A percentile compares a stretch with the other conserved stretches of the same genome.
These are phyloP conservation scores for Halichondria panicea DNA, from an alignment of 37 sponge, comb jelly and placozoan genomes.

Conservation along the genomic window DNA sequence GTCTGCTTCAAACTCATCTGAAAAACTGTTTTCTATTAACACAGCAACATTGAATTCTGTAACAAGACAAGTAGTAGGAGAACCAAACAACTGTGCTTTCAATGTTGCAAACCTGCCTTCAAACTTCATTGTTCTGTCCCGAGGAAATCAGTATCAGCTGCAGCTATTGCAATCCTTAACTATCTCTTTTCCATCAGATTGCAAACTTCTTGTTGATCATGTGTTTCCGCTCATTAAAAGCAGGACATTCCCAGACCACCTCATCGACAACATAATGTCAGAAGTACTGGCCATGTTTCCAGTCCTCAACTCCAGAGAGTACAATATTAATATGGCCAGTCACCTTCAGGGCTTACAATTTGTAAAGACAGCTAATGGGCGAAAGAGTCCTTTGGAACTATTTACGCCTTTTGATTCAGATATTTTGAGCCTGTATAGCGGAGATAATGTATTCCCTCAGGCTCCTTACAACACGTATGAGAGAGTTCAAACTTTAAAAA, in stretches of 20 bases:
- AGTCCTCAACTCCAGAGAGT: too few relatives aligned
- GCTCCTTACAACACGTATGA: constrained; percentile 11
- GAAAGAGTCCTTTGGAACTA: background rate
- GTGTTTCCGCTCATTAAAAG: constrained; percentile 21
- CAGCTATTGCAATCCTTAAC: constrained; percentile 9
- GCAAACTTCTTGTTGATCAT: too few relatives aligned
- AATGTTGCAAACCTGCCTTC: constrained; percentile 12
- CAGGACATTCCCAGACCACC: background rate
- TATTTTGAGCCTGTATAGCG: constrained; percentile 13
- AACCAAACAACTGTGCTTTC: constrained; percentile 15
- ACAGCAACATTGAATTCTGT: background rate
- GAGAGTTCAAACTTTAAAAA: background rate
- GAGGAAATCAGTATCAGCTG: background rate
- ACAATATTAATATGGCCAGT: background rate
- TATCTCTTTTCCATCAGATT: constrained; percentile 3
- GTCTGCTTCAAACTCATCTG: background rate
- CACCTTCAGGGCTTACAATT: background rate
- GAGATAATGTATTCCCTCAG: constrained; percentile 52
- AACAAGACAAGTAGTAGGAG: constrained; percentile 8
- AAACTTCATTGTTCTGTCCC: constrained; percentile 4
- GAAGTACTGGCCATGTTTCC: constrained; percentile 10
- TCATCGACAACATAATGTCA: constrained; percentile 16
- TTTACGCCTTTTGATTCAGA: constrained; percentile 22
- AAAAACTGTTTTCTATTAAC: constrained; percentile 14
- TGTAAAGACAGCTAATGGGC: background rate